Evolutionary conservation across 2,797 vertebrate genomes (phyloP).

Genomic region (Lindbergichthys nudifrons): DNA sequence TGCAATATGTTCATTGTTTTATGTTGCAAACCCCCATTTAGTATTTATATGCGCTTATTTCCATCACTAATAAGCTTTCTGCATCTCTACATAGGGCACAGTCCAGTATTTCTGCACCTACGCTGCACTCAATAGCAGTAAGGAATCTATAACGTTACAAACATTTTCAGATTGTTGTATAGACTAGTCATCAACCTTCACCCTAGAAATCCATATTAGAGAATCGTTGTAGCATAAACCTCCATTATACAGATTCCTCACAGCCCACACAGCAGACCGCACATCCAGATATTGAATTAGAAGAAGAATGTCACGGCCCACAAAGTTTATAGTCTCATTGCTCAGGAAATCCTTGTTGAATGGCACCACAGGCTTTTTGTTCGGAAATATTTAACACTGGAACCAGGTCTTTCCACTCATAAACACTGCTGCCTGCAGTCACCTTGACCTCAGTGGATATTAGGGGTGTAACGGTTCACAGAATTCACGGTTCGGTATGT

Average conservation of each 20-base stretch:
- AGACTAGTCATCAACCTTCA: background rate
- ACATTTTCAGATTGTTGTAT: background rate
- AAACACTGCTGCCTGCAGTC: constrained; percentile 48
- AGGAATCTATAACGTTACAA: background rate
- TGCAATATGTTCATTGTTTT: background rate
- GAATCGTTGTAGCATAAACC: constrained; percentile 3
- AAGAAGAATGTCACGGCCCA: constrained; percentile 38
- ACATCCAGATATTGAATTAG: constrained; percentile 32
- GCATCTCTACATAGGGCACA: background rate
- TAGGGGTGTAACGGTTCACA: background rate
- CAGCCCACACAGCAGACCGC: constrained; percentile 28
- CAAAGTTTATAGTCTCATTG: constrained; percentile 52
- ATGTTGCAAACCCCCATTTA: background rate
- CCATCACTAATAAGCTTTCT: background rate
- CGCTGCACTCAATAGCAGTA: background rate
- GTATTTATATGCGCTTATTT: background rate
- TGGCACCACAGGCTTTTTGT: constrained; percentile 49
- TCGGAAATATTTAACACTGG: constrained; percentile 59
- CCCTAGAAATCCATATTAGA: constrained; percentile 8
- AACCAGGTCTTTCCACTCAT: constrained; percentile 51
- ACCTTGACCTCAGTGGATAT: constrained; percentile 52
- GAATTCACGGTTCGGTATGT: too few species aligned
- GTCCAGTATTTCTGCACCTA: background rate
- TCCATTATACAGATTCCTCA: constrained; percentile 11
- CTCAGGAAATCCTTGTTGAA: constrained; percentile 69